Conservation (phyloP, 1,140 invertebrate species). For the Drosophila willistoni region DNA sequence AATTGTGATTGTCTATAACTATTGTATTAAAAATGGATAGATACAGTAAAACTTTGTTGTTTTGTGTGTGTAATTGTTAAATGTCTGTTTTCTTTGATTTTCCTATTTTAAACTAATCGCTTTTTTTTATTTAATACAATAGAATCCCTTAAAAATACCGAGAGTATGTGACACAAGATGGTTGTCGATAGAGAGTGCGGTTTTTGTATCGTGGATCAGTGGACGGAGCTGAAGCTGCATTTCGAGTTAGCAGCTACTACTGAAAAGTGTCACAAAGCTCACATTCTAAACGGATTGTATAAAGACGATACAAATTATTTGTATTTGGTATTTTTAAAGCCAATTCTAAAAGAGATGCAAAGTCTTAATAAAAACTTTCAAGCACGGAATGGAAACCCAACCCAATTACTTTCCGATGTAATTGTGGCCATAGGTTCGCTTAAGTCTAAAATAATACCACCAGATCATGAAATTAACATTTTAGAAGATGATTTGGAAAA, state of each 20-base stretch:
- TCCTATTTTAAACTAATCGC: slow-evolving; percentile 2
- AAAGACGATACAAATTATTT: slow-evolving; percentile 5
- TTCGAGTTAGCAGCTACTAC: slow-evolving; percentile 9
- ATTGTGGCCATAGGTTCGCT: slow-evolving; percentile 26
- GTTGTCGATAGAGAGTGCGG: slow-evolving; percentile 14
- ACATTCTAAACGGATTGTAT: slow-evolving; percentile 9
- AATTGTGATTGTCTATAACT: slow-evolving; percentile 1
- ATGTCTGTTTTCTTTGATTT: slow-evolving; percentile 1
- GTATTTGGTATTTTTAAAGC: slow-evolving; percentile 22
- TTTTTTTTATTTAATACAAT: slow-evolving; percentile 9
- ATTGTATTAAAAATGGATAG: slow-evolving; percentile 7
- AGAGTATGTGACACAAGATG: slow-evolving; percentile 18
- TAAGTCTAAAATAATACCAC: slow-evolving; percentile 23
- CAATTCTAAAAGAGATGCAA: slow-evolving; percentile 21
- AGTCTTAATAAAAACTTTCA: slow-evolving; percentile 13
- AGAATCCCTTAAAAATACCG: slow-evolving; percentile 16
- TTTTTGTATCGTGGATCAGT: slow-evolving; percentile 18
- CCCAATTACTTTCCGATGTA: slow-evolving; percentile 1
- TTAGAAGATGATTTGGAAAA: background rate
- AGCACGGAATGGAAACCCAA: background rate
- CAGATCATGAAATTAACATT: slow-evolving; percentile 11
- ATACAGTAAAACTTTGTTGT: slow-evolving; percentile 1
- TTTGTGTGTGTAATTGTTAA: slow-evolving; percentile 2
- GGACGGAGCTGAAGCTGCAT: slow-evolving; percentile 7
- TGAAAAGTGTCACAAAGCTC: slow-evolving; percentile 15